phyloP scores from a whole-genome alignment of 2,797 vertebrate species.

The Chaenodraco wilsoni region DNA sequence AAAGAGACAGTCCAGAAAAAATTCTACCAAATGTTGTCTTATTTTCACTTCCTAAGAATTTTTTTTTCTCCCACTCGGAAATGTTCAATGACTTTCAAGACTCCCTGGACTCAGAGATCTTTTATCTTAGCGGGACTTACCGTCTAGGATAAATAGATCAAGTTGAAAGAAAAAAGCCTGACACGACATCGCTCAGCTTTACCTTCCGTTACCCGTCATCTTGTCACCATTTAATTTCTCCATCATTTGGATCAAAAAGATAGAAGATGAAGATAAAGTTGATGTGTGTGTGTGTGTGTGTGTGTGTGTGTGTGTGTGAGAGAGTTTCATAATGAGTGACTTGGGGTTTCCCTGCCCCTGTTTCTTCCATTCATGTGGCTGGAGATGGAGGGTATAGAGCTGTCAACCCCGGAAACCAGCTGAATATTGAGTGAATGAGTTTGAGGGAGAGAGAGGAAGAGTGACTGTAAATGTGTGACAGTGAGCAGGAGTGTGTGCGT shows the following conservation, averaged over 20 bases:
- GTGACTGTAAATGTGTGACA: background rate
- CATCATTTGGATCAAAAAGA: background rate
- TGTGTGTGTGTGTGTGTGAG: too few species aligned
- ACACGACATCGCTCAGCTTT: background rate
- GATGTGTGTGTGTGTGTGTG: too few species aligned
- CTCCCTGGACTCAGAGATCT: too few species aligned
- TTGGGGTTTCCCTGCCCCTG: slow-evolving; percentile 78
- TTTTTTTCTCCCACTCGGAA: background rate
- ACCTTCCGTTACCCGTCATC: background rate
- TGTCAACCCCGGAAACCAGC: slow-evolving; percentile 54
- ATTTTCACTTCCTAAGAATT: background rate
- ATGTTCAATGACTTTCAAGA: too few species aligned
- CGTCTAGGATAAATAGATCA: too few species aligned
- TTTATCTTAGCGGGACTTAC: too few species aligned
- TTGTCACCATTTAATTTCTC: slow-evolving; percentile 2
- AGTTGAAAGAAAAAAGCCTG: background rate
- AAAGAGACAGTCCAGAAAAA: too few species aligned
- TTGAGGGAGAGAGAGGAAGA: slow-evolving; percentile 34
- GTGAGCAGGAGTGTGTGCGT: slow-evolving; percentile 1
- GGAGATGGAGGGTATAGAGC: slow-evolving; percentile 48
- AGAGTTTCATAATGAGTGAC: slow-evolving; percentile 70
- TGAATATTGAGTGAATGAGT: slow-evolving; percentile 49
- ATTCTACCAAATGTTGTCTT: background rate
- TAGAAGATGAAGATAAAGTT: too few species aligned
- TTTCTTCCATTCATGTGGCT: slow-evolving; percentile 82